Evolutionary conservation across 1,140 invertebrate genomes (phyloP), one percentile per base, ranked within the genome.

Genomic region (Pissodes strobi): DNA sequence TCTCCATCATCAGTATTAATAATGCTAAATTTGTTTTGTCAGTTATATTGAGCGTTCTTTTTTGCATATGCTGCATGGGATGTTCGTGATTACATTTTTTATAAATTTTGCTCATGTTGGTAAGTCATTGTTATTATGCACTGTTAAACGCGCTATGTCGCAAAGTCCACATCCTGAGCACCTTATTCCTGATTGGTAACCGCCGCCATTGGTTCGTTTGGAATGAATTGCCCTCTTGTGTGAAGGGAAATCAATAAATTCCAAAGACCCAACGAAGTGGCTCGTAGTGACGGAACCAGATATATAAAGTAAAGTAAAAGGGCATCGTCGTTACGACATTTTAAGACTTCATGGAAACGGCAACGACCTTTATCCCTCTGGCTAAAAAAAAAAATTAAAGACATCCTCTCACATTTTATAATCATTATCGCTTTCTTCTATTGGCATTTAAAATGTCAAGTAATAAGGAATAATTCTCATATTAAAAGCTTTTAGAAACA

Each of bases 71-170:
- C 65, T 64, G 65, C 70, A 69, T 72, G 65, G 67, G 60, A 71
- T 69, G 65, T 71, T 69, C 60, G 66, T 69, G 66, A 69, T 66
- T 68, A 70, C 66, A 67, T 71, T 72, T 27, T 74, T 72, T 73
- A 71, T 73, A 70, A 66, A 55, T 74, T 72, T 76, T 76, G 75
- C 75, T 76, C 75, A 76, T 75, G 72, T 75, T 76, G 69, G 38
- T 52, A 53, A 53, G 37, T 49, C 65, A 71, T 72, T 74, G 72
- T 75, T 74, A 67, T 71, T 72, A 66, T 74, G 72, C 74, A 75
- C 74, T 74, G 70, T 71, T 72, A 72, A 69, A 64, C 64, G 72
- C 68, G 71, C 69, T 67, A 68, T 68, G 73, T 72, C 73, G 72
- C 72, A 72, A 66, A 67, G 69, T 76, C 73, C 74, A 74, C 72